phyloP scores from a whole-genome alignment of 2,888 invertebrate genomes.

The Dolomedes plantarius region DNA sequence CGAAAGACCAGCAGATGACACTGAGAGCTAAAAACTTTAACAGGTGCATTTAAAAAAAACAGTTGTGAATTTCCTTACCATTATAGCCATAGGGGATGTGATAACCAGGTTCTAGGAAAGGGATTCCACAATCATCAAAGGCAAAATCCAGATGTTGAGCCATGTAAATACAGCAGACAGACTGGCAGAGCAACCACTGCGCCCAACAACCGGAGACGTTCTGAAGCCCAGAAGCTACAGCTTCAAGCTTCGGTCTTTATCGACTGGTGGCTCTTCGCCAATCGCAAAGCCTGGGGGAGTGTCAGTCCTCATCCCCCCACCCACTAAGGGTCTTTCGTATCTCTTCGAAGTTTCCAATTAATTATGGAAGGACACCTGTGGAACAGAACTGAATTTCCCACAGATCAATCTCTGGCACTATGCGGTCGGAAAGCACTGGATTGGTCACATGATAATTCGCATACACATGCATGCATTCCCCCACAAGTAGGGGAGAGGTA shows the following conservation, averaged over 20 bases:
- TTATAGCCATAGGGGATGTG: constrained; percentile 70
- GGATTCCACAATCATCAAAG: constrained; percentile 71
- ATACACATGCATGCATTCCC: constrained; percentile 57
- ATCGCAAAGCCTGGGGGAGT: constrained; percentile 51
- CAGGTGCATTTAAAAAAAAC: constrained; percentile 1
- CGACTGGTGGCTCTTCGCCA: constrained; percentile 70
- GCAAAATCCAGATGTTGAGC: constrained; percentile 71
- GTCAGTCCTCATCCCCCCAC: constrained; percentile 16
- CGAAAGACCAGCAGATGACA: constrained; percentile 14
- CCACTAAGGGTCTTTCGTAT: constrained; percentile 28
- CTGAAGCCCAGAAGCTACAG: constrained; percentile 62
- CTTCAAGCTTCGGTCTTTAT: constrained; percentile 51
- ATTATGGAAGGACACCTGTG: constrained; percentile 72
- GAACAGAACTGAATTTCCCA: constrained; percentile 68
- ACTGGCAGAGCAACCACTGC: constrained; percentile 25
- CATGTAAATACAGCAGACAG: constrained; percentile 37
- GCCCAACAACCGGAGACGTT: constrained; percentile 45
- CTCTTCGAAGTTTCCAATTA: constrained; percentile 68
- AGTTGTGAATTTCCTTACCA: constrained; percentile 44
- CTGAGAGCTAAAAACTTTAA: neutral
- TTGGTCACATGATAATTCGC: constrained; percentile 64
- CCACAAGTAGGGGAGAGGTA: constrained; percentile 22
- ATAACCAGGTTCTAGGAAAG: constrained; percentile 68
- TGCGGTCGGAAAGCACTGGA: constrained; percentile 40
- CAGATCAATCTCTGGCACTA: constrained; percentile 67